Base-by-base conservation (phyloP, 2,113 vertebrate genomes). In the Motacilla tschutschensis region DNA sequence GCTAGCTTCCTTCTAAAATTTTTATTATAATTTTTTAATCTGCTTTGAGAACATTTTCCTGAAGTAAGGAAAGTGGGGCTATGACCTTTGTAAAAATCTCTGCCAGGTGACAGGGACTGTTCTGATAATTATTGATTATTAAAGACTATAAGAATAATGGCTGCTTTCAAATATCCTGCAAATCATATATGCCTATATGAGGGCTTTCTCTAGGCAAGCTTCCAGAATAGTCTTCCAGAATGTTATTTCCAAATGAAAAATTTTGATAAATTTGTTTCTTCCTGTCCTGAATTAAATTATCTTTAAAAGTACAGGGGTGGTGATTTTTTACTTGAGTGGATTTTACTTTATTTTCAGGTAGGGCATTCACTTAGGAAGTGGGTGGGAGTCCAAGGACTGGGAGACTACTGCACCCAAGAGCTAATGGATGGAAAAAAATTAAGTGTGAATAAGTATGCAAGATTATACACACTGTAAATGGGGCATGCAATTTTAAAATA, bases 401-500 rank as follows among this genome's bases (percentile, higher is more conserved):
- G 78, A 91, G 31, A 44, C 35, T 89, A 44, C 46, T 76, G 74
- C 35, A 76, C 53, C 66, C 35, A 69, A 83, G 36, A 88, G 47
- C 19, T 83, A 83, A 94, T 86, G 58, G 64, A 67, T 81, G 44
- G 79, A 76, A 83, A 85, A 94, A 88, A 87, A 75, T 51, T 60
- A 84, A 51, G 20, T 59, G 25, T 54, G 87, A 93, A 88, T 93
- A 93, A 63, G 28, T 87, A 81, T 60, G 59, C 60, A 78, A 93
- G 70, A 96, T 75, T 86, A 95, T 91, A 76, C 58, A 91, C 41
- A 46, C 33, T 87, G 74, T 66, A 95, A 95, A 94, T 87, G 82
- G 69, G 82, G n/a, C 81, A 88, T 60, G 31, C 44, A 72, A 79
- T 94, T 94, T 93, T 92, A 79, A 93, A 97, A 94, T 65, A 95